Evolutionary conservation across 2,797 vertebrate genomes (phyloP).

Genomic region (Poecilia gillii): DNA sequence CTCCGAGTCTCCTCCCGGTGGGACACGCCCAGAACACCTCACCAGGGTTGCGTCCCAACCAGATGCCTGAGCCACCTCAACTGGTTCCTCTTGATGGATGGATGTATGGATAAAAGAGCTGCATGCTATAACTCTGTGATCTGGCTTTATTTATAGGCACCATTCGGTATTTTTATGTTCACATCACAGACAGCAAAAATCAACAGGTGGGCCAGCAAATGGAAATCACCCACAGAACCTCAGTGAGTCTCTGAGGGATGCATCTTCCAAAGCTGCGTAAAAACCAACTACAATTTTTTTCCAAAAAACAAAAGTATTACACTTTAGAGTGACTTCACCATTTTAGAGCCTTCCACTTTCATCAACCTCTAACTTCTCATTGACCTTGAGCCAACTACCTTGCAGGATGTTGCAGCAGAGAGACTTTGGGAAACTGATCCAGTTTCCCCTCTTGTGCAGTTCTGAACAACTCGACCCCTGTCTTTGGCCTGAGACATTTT

Average conservation of each 20-base stretch:
- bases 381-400: slow-evolving; percentile 27
- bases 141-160: background rate
- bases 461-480: slow-evolving; percentile 37
- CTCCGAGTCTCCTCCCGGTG: background rate
- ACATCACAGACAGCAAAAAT: background rate
- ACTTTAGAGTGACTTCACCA: background rate
- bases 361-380: slow-evolving; percentile 13
- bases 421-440: slow-evolving; percentile 2
- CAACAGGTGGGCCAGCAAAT: background rate
- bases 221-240: background rate
- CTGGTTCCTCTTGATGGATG: background rate
- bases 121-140: background rate
- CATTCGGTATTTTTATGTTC: background rate
- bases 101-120: background rate
- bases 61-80: background rate
- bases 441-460: slow-evolving; percentile 4
- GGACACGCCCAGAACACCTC: too few species aligned
- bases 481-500: slow-evolving; percentile 22
- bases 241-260: background rate
- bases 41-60: background rate
- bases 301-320: background rate
- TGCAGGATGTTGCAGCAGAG: slow-evolving; percentile 3
- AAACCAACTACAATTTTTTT: background rate
- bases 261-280: background rate
- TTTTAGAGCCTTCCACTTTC: slow-evolving; percentile 1